Evolutionary conservation across 2,888 invertebrate species (phyloP), one percentile per base, ranked within the genome.

Genomic region (Zaprionus obscuricornis): DNA sequence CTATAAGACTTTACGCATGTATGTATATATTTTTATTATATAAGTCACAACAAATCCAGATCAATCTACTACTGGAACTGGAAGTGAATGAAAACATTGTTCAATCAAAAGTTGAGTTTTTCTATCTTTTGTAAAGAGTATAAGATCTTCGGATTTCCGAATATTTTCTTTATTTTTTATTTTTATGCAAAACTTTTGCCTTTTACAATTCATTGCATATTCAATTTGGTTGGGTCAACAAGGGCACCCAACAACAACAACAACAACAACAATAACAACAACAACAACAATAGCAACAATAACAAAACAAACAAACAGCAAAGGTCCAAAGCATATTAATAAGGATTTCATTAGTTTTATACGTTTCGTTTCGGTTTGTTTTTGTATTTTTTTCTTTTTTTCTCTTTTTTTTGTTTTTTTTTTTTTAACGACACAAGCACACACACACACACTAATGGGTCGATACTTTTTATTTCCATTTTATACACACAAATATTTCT

Each of bases 261-360:
- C n/a, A n/a, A n/a, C n/a, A n/a, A n/a, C n/a, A n/a, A n/a, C n/a
- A n/a, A n/a, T n/a, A n/a, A n/a, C n/a, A n/a, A 29, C 27, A 18
- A 43, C 18, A 42, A 29, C 33, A 56, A 49, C 59, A 22, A 22
- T 22, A 5, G 5, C 22, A 22, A 22, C 22, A 22, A 22, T 5
- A 22, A 7, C 24, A 18, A 14, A 11, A 27, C 64, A 71, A 62
- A 58, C 64, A 71, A 74, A 76, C 64, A 72, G 72, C 84, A 81
- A 81, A 82, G 85, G 85, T 84, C 85, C 76, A 65, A 67, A 63
- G 82, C 77, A 82, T 77, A 86, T 87, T 86, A 85, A 85, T 86
- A 85, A 84, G 82, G 84, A 85, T 87, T 78, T 84, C 85, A 87
- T 86, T 86, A 85, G 83, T 86, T 85, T 78, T 76, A 74, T 71